Conservation (phyloP, 2,113 vertebrate genomes). For the Eublepharis macularius region DNA sequence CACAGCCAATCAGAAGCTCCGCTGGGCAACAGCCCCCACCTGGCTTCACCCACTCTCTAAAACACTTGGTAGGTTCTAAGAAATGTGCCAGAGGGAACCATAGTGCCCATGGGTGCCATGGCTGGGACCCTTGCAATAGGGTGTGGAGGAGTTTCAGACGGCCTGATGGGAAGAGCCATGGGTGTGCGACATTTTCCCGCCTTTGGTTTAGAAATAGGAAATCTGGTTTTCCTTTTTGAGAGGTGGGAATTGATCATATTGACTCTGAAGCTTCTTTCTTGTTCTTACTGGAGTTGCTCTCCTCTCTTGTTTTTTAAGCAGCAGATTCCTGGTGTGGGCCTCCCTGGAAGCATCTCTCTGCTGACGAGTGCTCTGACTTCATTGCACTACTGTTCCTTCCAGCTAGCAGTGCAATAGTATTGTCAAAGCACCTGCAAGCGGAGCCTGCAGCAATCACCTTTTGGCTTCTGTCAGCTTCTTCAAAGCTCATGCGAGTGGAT, state of each 20-base stretch:
- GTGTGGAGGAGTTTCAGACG: not conserved
- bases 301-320: not conserved
- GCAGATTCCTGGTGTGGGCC: not conserved
- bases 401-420: conserved; percentile 99
- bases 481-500: conserved; percentile 47
- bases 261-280: conserved; percentile 25
- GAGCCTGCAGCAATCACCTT: conserved; percentile 60
- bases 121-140: no score
- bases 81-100: no score
- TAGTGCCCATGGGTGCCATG: no score
- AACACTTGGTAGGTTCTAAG: no score
- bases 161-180: not conserved
- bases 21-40: no score
- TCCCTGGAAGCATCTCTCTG: conserved; percentile 67
- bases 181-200: not conserved
- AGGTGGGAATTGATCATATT: conserved; percentile 6
- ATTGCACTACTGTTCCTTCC: conserved; percentile 98
- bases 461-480: conserved; percentile 26
- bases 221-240: conserved; percentile 33
- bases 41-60: no score
- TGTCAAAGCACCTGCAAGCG: conserved; percentile 97
- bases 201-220: conserved; percentile 22
- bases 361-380: conserved; percentile 96
- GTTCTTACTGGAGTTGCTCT: conserved; percentile 19
- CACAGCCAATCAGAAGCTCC: no score